phyloP scores from a whole-genome alignment of 2,888 invertebrate genomes.

The Hirudinaria manillensis region DNA sequence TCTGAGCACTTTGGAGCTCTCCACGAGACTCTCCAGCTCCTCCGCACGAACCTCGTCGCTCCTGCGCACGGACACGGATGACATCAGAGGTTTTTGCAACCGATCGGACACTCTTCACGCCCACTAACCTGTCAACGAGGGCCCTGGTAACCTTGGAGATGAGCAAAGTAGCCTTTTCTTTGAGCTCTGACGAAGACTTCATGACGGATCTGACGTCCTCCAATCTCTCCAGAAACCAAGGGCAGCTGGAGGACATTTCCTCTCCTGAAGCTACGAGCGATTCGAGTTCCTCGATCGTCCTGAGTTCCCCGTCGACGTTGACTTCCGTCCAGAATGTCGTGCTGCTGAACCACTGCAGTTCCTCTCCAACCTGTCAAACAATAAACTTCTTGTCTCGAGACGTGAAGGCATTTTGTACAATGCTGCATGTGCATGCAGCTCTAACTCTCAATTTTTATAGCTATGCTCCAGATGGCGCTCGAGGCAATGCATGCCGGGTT shows the following conservation, averaged over 20 bases:
- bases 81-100: neutral
- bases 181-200: neutral
- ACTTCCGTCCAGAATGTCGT: neutral
- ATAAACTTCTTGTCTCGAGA: too few species aligned
- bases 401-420: too few species aligned
- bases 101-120: too few species aligned
- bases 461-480: too few species aligned
- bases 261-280: neutral
- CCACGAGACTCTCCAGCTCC: neutral
- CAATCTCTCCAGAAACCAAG: slow-evolving; percentile 2
- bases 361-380: neutral
- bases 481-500: too few species aligned
- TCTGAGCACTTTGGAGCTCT: neutral
- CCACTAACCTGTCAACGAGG: neutral
- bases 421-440: too few species aligned
- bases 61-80: neutral
- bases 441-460: too few species aligned
- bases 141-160: neutral
- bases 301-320: neutral
- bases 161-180: neutral
- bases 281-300: neutral
- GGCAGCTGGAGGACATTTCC: neutral
- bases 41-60: neutral
- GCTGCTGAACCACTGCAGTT: neutral
- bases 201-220: neutral